phyloP scores from a whole-genome alignment of 2,888 invertebrate species.

The Caprella mutica region DNA sequence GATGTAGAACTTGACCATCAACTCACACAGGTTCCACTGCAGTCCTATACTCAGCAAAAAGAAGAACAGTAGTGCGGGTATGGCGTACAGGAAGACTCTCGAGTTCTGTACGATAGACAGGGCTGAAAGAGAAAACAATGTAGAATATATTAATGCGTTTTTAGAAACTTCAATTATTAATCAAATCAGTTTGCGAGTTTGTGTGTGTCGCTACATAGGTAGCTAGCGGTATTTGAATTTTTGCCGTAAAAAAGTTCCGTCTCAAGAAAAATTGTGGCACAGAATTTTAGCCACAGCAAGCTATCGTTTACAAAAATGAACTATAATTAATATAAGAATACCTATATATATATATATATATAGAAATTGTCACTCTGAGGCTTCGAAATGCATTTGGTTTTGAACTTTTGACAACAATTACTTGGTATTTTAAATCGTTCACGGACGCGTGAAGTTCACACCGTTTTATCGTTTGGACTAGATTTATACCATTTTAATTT shows the following conservation, averaged over 20 bases:
- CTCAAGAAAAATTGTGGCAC: no score
- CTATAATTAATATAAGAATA: no score
- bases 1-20: constrained; percentile 71
- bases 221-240: neutral
- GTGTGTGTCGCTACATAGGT: neutral
- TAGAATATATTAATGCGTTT: no score
- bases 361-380: neutral
- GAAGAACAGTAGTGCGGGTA: constrained; percentile 62
- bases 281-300: no score
- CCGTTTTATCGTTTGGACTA: no score
- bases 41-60: constrained; percentile 65
- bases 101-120: constrained; percentile 76
- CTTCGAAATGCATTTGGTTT: neutral
- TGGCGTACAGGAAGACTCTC: constrained; percentile 67
- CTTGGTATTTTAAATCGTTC: no score
- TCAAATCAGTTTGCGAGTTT: no score
- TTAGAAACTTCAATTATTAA: no score
- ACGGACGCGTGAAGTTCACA: no score
- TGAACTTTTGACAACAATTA: no score
- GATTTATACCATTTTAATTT: no score
- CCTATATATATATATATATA: constrained; percentile 1
- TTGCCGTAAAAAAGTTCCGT: neutral
- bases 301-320: neutral
- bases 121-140: constrained; percentile 50
- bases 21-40: constrained; percentile 71